Base-by-base conservation (phyloP, 2,797 vertebrate species). In the Tapirus indicus region DNA sequence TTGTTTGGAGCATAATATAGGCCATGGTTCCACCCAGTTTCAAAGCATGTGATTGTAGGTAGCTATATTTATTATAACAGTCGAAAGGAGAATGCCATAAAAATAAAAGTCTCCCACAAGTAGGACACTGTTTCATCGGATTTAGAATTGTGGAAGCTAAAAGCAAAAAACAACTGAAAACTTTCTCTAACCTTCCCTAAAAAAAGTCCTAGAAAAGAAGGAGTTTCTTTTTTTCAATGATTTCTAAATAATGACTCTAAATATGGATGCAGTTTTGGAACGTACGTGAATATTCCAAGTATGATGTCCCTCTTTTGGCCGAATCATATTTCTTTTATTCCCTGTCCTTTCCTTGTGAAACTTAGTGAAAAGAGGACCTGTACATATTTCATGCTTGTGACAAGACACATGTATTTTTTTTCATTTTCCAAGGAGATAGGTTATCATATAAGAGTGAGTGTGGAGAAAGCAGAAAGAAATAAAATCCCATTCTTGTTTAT, bases 71-170 rank as follows among this genome's bases (percentile, higher is more conserved):
- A 71, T 96, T 78, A 25, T 23, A 88, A 78, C 32, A 80, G 29
- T 69, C 85, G 49, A 97, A 96, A 94, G 86, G 25, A 93, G 54
- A 78, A 86, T 38, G 12, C 56, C 38, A 32, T 86, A 86, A 86
- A 84, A 83, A 64, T 82, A 66, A 94, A 62, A 75, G n/a, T 58
- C 35, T 88, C 64, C 56, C 52, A 23, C 16, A 66, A 71, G 58
- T 75, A 66, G 88, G 87, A 58, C 20, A 52, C 16, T 88, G 14
- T 96, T 95, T 97, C 52, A 84, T 93, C 58, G 62, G 20, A 88
- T 60, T 85, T 84, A 93, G 44, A 96, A 74, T 52, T 75, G 38
- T 21, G 16, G 74, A 93, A 94, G 72, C 10, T 38, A 44, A 88
- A 93, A 88, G 78, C 56, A 85, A 94, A 52, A 94, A 92, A 80